phyloP scores from a whole-genome alignment of 35 echinoderm and acorn worm species.

The Heliocidaris erythrogramma region DNA sequence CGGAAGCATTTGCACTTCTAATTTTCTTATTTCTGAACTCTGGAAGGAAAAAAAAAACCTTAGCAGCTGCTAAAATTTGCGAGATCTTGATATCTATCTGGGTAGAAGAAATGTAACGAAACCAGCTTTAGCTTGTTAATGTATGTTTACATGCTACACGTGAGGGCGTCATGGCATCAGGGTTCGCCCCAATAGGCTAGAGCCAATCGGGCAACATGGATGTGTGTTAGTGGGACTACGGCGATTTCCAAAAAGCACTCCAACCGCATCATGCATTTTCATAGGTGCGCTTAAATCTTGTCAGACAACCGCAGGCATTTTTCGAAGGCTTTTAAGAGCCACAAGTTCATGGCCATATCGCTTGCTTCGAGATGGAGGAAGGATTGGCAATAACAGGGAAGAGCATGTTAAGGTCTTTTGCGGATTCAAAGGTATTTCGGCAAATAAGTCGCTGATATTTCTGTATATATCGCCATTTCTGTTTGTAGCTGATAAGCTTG shows the following conservation, averaged over 20 bases:
- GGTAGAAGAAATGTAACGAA: background rate
- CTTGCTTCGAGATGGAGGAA: background rate
- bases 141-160: background rate
- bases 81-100: background rate
- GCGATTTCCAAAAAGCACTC: background rate
- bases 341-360: background rate
- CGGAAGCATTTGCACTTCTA: background rate
- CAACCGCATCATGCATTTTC: background rate
- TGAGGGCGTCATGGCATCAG: background rate
- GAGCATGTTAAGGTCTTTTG: no score
- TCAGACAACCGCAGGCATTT: background rate
- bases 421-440: no score
- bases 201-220: background rate
- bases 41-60: background rate
- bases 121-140: background rate
- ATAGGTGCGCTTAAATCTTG: constrained; percentile 2
- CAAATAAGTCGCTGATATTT: no score
- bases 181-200: background rate
- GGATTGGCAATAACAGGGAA: background rate
- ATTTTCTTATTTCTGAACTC: background rate
- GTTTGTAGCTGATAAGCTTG: no score
- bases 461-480: no score
- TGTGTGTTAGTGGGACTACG: background rate
- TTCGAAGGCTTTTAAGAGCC: background rate
- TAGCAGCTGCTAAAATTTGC: background rate